phyloP scores from a whole-genome alignment of 1,140 invertebrate species.

The Trachelipus rathkii region DNA sequence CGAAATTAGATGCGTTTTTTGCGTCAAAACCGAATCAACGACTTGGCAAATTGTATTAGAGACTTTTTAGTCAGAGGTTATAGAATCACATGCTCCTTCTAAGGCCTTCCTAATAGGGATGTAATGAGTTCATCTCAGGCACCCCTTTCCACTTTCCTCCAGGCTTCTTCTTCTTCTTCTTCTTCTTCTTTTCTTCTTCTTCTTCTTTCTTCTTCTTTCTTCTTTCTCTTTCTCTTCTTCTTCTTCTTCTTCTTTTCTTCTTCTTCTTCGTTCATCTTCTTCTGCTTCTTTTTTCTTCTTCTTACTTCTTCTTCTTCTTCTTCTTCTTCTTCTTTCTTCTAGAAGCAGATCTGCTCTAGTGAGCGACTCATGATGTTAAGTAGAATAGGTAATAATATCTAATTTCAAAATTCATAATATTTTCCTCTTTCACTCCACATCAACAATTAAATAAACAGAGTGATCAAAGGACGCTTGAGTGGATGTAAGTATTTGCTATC shows the following conservation, averaged over 20 bases:
- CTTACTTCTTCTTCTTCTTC: not conserved
- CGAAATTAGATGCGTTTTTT: conserved; percentile 22
- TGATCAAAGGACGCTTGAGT: too few species aligned
- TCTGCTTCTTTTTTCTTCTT: not conserved
- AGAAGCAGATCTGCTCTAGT: too few species aligned
- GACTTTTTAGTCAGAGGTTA: conserved; percentile 28
- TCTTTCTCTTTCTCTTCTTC: not conserved
- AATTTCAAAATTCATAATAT: too few species aligned
- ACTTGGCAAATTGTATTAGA: conserved; percentile 12
- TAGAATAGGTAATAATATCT: too few species aligned
- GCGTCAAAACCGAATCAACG: not conserved
- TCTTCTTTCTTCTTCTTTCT: not conserved
- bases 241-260: not conserved
- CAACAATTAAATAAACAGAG: too few species aligned
- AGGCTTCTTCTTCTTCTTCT: not conserved
- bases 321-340: too few species aligned
- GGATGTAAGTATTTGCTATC: too few species aligned
- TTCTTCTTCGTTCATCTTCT: not conserved
- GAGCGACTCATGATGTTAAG: too few species aligned
- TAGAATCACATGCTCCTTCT: conserved; percentile 21
- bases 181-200: not conserved
- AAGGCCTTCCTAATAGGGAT: conserved; percentile 18
- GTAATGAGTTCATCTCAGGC: not conserved
- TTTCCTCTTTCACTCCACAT: too few species aligned
- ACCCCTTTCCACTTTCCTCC: not conserved